phyloP scores from a whole-genome alignment of 2,797 vertebrate genomes.

The Enteromius trimaculatus region DNA sequence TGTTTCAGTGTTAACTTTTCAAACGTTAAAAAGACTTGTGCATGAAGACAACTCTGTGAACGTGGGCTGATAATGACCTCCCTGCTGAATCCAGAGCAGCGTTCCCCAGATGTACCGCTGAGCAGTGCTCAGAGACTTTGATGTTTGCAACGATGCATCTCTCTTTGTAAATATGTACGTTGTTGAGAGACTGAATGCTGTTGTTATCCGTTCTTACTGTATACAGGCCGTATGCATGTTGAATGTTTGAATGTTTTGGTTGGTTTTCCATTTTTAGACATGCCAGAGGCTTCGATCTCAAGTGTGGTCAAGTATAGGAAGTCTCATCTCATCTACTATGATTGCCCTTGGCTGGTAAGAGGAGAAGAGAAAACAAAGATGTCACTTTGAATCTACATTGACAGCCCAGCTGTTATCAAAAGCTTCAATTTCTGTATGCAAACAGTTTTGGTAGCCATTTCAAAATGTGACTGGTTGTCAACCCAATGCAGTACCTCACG shows the following conservation, averaged over 20 bases:
- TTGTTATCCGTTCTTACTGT: constrained; percentile 68
- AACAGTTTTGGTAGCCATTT: constrained; percentile 5
- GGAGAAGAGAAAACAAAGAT: constrained; percentile 17
- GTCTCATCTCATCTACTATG: constrained; percentile 64
- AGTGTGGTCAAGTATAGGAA: constrained; percentile 64
- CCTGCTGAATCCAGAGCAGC: constrained; percentile 73
- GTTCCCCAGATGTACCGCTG: constrained; percentile 51
- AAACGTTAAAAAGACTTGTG: constrained; percentile 67
- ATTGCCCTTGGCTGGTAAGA: constrained; percentile 60
- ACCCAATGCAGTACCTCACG: not conserved
- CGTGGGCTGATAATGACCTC: constrained; percentile 79
- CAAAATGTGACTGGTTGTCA: not conserved
- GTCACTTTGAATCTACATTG: constrained; percentile 2
- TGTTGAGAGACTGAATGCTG: constrained; percentile 67
- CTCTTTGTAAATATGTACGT: constrained; percentile 67
- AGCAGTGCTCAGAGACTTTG: constrained; percentile 70
- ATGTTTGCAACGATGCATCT: constrained; percentile 72
- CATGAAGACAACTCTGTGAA: constrained; percentile 65
- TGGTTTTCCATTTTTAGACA: constrained; percentile 73
- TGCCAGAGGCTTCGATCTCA: constrained; percentile 72
- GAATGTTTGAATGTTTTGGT: constrained; percentile 72
- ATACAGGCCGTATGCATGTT: constrained; percentile 69
- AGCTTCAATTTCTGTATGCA: not conserved
- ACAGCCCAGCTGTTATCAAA: constrained; percentile 14
- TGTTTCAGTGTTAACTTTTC: constrained; percentile 57